Evolutionary conservation across 2,113 vertebrate genomes (phyloP), one percentile per base, ranked within the genome.

Genomic region (Scophthalmus maximus): DNA sequence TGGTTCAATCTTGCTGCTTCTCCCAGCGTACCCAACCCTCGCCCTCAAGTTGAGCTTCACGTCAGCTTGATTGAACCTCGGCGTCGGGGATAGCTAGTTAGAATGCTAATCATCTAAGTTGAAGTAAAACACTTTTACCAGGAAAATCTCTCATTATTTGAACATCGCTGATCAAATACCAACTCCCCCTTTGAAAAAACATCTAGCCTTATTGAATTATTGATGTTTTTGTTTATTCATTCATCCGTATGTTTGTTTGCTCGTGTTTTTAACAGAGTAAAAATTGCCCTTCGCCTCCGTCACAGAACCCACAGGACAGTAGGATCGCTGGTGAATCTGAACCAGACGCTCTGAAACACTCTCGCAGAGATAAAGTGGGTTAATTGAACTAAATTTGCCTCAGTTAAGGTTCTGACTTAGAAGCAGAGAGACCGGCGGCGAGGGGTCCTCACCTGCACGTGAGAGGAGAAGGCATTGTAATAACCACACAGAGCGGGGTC

Each of bases 381-480:
- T 91, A 90, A 92, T 91, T 91, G 89, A 85, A 79, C 86, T 89
- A 91, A 92, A 92, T 92, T 88, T 87, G 85, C 89, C 83, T 91
- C 88, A 91, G 91, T 92, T 91, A 87, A 91, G 84, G 82, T 62
- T 76, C 88, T 92, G 87, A 78, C 85, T 91, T 89, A 79, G 89
- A 90, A 88, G 78, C 74, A 78, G 87, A n/a, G 89, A 84, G 84
- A 82, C 55, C 23, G 15, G 23, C 71, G 15, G 77, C 50, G 76
- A 89, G 79, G 87, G 75, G 87, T 83, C 85, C 91, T 92, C 88
- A 91, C 88, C 90, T 89, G 86, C 86, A 86, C 89, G 92, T 92
- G 91, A 92, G 66, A 56, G 77, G 49, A 30, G 73, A 42, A 61
- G 72, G 55, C 66, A 72, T 81, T 89, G 88, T 87, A 88, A 91